Conservation (phyloP, 2,797 vertebrate genomes). For the Bradypodion ventrale region DNA sequence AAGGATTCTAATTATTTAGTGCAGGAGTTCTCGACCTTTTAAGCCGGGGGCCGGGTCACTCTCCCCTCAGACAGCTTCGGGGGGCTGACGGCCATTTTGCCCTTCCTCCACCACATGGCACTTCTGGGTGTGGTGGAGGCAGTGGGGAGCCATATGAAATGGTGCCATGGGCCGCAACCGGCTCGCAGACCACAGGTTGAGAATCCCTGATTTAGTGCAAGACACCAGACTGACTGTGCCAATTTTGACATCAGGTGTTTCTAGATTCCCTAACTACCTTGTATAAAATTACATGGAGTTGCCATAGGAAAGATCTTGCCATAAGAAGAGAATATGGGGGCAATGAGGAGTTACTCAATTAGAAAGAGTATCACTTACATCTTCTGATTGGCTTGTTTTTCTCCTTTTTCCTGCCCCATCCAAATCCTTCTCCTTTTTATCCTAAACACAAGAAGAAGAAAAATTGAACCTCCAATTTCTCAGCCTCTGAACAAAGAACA, state of each 20-base stretch:
- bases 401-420: constrained; percentile 92
- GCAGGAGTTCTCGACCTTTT: too few species aligned
- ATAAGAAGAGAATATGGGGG: not conserved
- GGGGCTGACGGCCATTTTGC: too few species aligned
- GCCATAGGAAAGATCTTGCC: not conserved
- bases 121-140: too few species aligned
- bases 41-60: too few species aligned
- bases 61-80: too few species aligned
- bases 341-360: not conserved
- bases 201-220: not conserved
- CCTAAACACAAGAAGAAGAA: constrained; percentile 73
- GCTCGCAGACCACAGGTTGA: too few species aligned
- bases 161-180: too few species aligned
- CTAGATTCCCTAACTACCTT: not conserved
- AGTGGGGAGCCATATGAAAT: too few species aligned
- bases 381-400: constrained; percentile 95
- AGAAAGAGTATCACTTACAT: constrained; percentile 80
- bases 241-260: not conserved
- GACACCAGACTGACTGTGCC: not conserved
- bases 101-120: too few species aligned
- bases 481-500: not conserved
- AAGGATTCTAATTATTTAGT: too few species aligned
- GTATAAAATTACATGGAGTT: not conserved
- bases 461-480: not conserved
- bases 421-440: constrained; percentile 95